Evolutionary conservation across 2,888 invertebrate species (phyloP), one percentile per base, ranked within the genome.

Genomic region (Coleophora flavipennella): DNA sequence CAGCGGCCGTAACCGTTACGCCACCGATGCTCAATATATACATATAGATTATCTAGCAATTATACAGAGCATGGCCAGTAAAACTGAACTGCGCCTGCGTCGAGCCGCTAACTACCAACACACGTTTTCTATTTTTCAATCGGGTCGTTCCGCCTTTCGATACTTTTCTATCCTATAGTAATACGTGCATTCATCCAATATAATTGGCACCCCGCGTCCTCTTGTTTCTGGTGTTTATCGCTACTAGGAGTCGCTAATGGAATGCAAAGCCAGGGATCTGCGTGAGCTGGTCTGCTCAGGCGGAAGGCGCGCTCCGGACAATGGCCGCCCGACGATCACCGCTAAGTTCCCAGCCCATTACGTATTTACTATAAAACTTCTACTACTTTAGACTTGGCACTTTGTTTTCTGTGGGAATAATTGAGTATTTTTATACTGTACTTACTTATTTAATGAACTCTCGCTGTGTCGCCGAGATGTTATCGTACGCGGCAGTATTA

Each of bases 41-140:
- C n/a, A n/a, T 20, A 20, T 4, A 4, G 20, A 4, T 20, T 20
- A 20, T 4, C 20, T 4, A 20, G 20, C 20, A 20, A 20, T 20
- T 20, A 69, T 72, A 58, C 59, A 62, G 65, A 63, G 57, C 63
- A 62, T 51, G 49, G 57, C 50, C 20, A 55, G 56, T 6, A 20
- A 20, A 20, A 6, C 20, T 4, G 6, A 4, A 20, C 11, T 11
- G 10, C 14, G 7, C n/a, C n/a, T n/a, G n/a, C n/a, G n/a, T n/a
- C n/a, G n/a, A n/a, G n/a, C n/a, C n/a, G n/a, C 11, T 14, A 34
- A 25, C 9, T 25, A 26, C 27, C 12, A 38, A 29, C 31, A 66
- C 62, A 67, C 67, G 67, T 68, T 81, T 79, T 78, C 75, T 74
- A 77, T 76, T 81, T 81, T 79, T 79, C 77, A 78, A 78, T 76